Conservation (phyloP, 2,888 invertebrate genomes). For the Diaphora mendica region DNA sequence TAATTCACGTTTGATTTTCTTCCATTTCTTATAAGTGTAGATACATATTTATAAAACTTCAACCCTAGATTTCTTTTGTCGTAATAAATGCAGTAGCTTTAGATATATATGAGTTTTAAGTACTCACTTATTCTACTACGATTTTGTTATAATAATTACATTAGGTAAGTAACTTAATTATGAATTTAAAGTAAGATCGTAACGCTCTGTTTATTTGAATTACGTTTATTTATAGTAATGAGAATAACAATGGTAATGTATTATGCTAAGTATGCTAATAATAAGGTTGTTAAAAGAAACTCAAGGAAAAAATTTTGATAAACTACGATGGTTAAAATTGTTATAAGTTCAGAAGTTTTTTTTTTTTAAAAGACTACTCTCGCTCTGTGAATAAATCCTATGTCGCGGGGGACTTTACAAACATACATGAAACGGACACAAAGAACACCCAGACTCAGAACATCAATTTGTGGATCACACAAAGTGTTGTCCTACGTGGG, state of each 20-base stretch:
- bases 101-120: neutral
- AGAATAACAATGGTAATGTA: constrained; percentile 6
- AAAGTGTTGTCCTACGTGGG: too few species aligned
- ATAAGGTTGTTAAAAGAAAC: neutral
- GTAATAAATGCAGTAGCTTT: neutral
- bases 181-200: constrained; percentile 6
- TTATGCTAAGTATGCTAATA: constrained; percentile 18
- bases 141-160: constrained; percentile 1
- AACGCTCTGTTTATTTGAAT: constrained; percentile 7
- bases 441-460: too few species aligned
- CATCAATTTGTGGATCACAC: too few species aligned
- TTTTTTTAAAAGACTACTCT: too few species aligned
- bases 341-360: neutral
- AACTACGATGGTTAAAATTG: neutral
- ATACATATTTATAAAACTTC: neutral
- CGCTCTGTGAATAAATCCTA: too few species aligned
- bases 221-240: constrained; percentile 10
- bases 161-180: constrained; percentile 11
- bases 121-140: neutral
- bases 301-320: constrained; percentile 17
- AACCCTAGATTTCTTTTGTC: neutral
- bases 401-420: too few species aligned
- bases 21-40: neutral
- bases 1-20: too few species aligned
- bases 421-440: too few species aligned